Evolutionary conservation across 2,113 vertebrate genomes (phyloP), one percentile per base, ranked within the genome.

Genomic region (Tenebrosternarchus preto): DNA sequence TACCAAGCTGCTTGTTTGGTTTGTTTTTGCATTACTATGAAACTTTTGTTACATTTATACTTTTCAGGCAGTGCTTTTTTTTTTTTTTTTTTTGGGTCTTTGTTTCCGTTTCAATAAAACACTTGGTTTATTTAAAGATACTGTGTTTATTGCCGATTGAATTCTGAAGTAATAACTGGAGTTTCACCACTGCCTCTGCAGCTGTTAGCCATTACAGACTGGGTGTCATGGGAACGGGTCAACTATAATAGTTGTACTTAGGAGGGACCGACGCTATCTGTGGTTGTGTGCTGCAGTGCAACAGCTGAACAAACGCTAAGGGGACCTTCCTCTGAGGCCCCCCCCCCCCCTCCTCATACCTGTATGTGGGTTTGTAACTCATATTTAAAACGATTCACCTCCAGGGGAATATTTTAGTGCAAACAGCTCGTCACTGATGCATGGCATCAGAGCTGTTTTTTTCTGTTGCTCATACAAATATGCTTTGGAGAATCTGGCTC

Each of bases 141-240:
- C 1, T n/a, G 15, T 55, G 25, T 50, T 71, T 66, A 59, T 55
- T 73, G 15, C 15, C 5, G 4, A n/a, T 0, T 2, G 43, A 63
- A 8, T 43, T 11, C 17, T 24, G 25, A 2, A 22, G 6, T 16
- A 29, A 17, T 5, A 12, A 33, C 16, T 9, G 60, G 11, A 16
- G 24, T 63, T 33, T 31, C 60, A 0, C 17, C 46, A 43, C 33
- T 27, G 59, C 75, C 11, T n/a, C 12, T 22, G 64, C 77, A 79
- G 77, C 77, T 79, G 77, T 55, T 20, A 79, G 50, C 25, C 39
- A 33, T 79, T 79, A 72, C 36, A 24, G 9, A 0, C 56, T 3
- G 39, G 22, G 50, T 72, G 68, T 61, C 68, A 72, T 79, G 77
- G 77, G 77, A 79, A 63, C 1, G 57, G 68, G 77, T 79, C 68